phyloP scores from a whole-genome alignment of 1,140 invertebrate species.

The Diprion similis region DNA sequence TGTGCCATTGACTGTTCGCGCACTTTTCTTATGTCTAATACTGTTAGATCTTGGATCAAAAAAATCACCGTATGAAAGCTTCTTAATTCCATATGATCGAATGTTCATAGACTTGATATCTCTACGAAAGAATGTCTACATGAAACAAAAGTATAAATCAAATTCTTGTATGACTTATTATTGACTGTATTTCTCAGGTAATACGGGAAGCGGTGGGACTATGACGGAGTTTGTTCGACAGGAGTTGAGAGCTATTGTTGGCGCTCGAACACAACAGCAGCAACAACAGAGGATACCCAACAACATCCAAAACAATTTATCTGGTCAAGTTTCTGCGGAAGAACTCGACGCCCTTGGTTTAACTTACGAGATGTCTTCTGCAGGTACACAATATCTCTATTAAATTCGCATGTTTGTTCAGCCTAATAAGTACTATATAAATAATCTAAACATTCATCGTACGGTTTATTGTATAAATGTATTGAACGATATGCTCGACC shows the following conservation, averaged over 20 bases:
- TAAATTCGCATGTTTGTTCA: too few relatives aligned
- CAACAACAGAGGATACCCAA: constrained; percentile 52
- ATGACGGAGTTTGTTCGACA: constrained; percentile 87
- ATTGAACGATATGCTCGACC: constrained; percentile 39
- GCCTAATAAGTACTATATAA: too few relatives aligned
- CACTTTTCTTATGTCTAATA: too few relatives aligned
- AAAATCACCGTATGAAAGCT: neutral
- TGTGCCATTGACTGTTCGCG: too few relatives aligned
- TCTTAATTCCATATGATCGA: neutral
- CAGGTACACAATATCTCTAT: constrained; percentile 59
- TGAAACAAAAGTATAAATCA: neutral
- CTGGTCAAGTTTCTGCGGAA: constrained; percentile 62
- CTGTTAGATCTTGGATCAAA: too few relatives aligned
- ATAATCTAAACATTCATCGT: too few relatives aligned
- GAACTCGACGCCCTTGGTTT: constrained; percentile 75
- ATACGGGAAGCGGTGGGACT: constrained; percentile 51
- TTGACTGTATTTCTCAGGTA: constrained; percentile 39
- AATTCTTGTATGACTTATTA: neutral
- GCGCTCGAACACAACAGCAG: constrained; percentile 75
- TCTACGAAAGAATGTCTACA: neutral
- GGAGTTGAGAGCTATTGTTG: constrained; percentile 86
- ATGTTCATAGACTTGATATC: too few relatives aligned
- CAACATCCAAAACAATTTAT: constrained; percentile 56
- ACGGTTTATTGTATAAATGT: too few relatives aligned
- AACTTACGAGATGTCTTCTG: constrained; percentile 71